Conservation (phyloP, 2,888 invertebrate species). For the Amphipoea oculea region DNA sequence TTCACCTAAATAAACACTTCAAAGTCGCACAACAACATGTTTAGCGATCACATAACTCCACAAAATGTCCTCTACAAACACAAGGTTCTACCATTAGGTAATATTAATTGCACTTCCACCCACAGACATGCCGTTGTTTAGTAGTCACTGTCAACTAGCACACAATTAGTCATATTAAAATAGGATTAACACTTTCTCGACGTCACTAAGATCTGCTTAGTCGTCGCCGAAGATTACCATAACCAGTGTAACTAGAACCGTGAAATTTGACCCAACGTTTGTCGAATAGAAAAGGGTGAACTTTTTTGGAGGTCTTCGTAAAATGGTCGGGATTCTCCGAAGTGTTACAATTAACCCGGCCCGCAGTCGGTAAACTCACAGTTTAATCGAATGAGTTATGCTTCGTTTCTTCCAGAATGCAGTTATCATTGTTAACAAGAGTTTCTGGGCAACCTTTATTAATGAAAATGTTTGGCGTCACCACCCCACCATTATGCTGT, state of each 20-base stretch:
- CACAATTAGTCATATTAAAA: conserved; percentile 87
- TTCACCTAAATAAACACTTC: not conserved
- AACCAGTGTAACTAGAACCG: conserved; percentile 66
- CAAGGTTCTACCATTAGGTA: conserved; percentile 20
- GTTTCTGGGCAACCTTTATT: conserved; percentile 75
- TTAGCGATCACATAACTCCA: conserved; percentile 2
- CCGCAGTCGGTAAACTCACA: conserved; percentile 81
- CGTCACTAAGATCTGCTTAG: conserved; percentile 76
- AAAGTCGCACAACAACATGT: not conserved
- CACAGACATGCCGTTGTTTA: conserved; percentile 63
- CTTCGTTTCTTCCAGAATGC: conserved; percentile 82
- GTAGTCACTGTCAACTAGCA: conserved; percentile 76
- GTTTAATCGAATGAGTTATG: conserved; percentile 89
- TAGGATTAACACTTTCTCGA: conserved; percentile 84
- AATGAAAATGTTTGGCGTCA: conserved; percentile 83
- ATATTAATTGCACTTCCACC: conserved; percentile 66
- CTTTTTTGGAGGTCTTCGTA: conserved; percentile 58
- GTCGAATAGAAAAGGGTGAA: not conserved
- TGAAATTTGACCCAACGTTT: conserved; percentile 18
- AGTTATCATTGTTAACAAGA: conserved; percentile 83
- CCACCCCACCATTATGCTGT: conserved; percentile 69
- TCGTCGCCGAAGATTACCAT: conserved; percentile 70
- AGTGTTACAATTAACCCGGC: conserved; percentile 77
- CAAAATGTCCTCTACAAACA: conserved; percentile 13
- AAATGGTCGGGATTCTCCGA: conserved; percentile 61